Base-by-base conservation (phyloP, 2,797 vertebrate species). In the Rachycentron canadum region DNA sequence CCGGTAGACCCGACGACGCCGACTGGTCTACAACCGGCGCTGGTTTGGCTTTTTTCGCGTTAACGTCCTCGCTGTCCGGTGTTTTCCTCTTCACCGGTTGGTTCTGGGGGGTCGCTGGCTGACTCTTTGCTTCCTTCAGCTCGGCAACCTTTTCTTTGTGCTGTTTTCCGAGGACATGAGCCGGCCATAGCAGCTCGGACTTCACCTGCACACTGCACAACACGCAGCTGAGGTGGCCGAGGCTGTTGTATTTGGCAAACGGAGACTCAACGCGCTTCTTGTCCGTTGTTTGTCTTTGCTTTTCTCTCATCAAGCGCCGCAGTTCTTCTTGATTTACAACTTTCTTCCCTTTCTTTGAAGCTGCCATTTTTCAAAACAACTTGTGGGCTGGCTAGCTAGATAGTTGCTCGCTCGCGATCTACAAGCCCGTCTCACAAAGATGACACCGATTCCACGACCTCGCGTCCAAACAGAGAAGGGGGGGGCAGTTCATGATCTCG, bases 291-390 rank as follows among this genome's bases (percentile, higher is more conserved):
- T 95, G 94, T 17, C 95, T 95, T 91, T 98, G 96, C 81, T 97
- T 99, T 80, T 95, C 96, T 52, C 95, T 93, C 98, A 99, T 99
- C 55, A 99, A 72, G 1, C 97, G 95, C 62, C 98, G 93, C 64
- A 99, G 92, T 69, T 99, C 98, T 19, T 99, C 97, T 71, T 99
- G 98, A 45, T 96, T 96, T 13, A 98, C 95, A 5, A 95, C 88
- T 90, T 97, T 96, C 87, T 97, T 96, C 10, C 93, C 95, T 52
- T 94, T 94, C 52, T 92, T 89, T 0, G 94, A 91, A 13, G 93
- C 79, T 57, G 94, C 89, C 95, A 95, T 96, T 12, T 45, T 92
- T 91, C 1, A 8, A 62, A 76, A 85, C 23, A 79, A 71, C 60
- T 73, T 38, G 12, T 12, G 23, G 34, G 66, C 30, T n/a, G n/a